Conservation (phyloP, 1,140 invertebrate genomes). For the Chironomus tepperi region DNA sequence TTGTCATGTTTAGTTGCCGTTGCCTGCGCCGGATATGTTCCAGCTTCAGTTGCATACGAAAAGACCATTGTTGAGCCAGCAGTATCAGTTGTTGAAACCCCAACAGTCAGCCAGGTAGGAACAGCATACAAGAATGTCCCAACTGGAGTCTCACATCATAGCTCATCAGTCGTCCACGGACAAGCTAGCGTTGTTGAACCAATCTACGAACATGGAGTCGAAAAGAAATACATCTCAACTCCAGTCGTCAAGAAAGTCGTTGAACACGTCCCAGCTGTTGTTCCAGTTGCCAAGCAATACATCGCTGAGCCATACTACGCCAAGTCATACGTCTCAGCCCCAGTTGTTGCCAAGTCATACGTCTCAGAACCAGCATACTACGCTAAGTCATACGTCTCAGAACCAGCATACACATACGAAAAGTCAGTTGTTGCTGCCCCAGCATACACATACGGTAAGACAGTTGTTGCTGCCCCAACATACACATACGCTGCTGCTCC, state of each 20-base stretch:
- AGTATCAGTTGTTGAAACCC: conserved; percentile 29
- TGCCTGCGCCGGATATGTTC: neutral
- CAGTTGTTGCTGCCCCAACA: too few species aligned
- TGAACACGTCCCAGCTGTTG: neutral
- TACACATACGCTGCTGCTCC: conserved; percentile 34
- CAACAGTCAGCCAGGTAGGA: conserved; percentile 30
- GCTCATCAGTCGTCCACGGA: conserved; percentile 39
- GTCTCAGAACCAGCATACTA: conserved; percentile 19
- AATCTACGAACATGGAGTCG: conserved; percentile 34
- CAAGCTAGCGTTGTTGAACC: conserved; percentile 30
- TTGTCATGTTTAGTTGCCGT: conserved; percentile 4
- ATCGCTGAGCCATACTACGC: conserved; percentile 30
- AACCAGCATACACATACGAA: too few species aligned
- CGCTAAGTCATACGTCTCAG: too few species aligned
- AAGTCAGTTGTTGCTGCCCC: conserved; percentile 25
- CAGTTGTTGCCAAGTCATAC: conserved; percentile 27
- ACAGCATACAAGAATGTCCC: conserved; percentile 34
- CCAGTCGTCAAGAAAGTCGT: conserved; percentile 34
- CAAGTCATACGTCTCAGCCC: neutral
- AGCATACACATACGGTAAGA: neutral
- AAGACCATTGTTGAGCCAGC: neutral
- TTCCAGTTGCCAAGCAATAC: conserved; percentile 26
- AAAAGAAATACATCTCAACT: conserved; percentile 30
- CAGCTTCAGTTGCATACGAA: neutral
- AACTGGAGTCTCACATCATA: conserved; percentile 44